Conservation (phyloP, 2,888 invertebrate genomes). For the Homarus gammarus region DNA sequence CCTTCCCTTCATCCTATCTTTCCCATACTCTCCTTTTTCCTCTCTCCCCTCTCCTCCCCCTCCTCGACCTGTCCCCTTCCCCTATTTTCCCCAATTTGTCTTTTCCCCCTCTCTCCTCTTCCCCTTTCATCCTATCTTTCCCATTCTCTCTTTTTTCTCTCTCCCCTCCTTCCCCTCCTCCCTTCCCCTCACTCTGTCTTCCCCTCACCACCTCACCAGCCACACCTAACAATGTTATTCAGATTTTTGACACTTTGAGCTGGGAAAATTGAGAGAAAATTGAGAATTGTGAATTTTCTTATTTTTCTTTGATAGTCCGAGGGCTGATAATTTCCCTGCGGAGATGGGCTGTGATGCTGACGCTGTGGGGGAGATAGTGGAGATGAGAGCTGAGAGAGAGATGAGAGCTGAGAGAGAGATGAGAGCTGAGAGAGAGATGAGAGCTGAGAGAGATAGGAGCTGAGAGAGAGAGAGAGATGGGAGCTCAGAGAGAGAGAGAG, state of each 20-base stretch:
- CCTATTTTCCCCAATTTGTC: too few species aligned
- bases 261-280: background rate
- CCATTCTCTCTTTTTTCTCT: background rate
- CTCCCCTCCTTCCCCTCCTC: background rate
- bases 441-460: too few species aligned
- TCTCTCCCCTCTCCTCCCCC: background rate
- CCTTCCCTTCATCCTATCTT: too few species aligned
- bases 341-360: conserved; percentile 10
- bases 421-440: too few species aligned
- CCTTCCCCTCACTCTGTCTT: background rate
- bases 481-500: too few species aligned
- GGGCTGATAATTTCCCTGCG: conserved; percentile 14
- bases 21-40: too few species aligned
- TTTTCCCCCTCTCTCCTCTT: background rate
- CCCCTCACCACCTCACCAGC: background rate
- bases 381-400: too few species aligned
- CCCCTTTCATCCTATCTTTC: too few species aligned
- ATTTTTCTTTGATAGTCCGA: background rate
- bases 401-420: too few species aligned
- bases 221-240: conserved; percentile 11
- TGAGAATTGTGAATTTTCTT: conserved; percentile 14
- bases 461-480: too few species aligned
- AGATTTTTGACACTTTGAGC: conserved; percentile 13
- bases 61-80: background rate
- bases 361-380: too few species aligned